Conservation (phyloP, 1,140 invertebrate genomes). For the Orchesella cincta region DNA sequence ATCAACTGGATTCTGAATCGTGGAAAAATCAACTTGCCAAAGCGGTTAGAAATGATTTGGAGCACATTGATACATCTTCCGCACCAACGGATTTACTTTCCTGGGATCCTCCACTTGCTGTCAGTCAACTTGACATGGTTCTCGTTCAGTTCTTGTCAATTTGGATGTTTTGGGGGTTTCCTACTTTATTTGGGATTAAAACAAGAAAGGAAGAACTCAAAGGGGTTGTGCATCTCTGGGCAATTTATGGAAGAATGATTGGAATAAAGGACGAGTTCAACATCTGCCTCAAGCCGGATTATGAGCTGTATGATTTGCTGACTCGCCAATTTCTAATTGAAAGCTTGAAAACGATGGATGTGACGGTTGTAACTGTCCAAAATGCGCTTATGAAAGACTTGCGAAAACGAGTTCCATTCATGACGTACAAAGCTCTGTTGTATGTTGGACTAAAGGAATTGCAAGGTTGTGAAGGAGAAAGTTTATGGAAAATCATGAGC, state of each 20-base stretch:
- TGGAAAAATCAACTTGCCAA: constrained; percentile 11
- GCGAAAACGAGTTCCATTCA: neutral
- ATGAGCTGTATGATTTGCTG: constrained; percentile 28
- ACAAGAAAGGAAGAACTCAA: constrained; percentile 29
- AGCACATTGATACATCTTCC: constrained; percentile 19
- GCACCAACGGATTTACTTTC: constrained; percentile 30
- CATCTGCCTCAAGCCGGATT: constrained; percentile 38
- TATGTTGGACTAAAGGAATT: constrained; percentile 16
- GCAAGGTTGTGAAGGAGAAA: constrained; percentile 15
- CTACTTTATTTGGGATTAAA: constrained; percentile 25
- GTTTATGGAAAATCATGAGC: constrained; percentile 25
- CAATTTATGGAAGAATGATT: constrained; percentile 36
- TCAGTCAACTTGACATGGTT: constrained; percentile 48
- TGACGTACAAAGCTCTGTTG: constrained; percentile 26
- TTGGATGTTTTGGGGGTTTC: constrained; percentile 33
- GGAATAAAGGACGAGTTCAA: constrained; percentile 48
- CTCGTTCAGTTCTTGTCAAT: constrained; percentile 45
- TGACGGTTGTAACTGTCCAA: constrained; percentile 32
- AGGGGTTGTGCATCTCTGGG: constrained; percentile 46
- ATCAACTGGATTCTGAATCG: neutral
- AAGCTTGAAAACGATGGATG: constrained; percentile 40
- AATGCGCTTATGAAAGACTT: constrained; percentile 18
- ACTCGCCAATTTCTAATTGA: constrained; percentile 33
- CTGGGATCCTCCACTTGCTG: constrained; percentile 30
- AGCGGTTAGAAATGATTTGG: constrained; percentile 35